Evolutionary conservation across 2,113 vertebrate species (phyloP), one percentile per base, ranked within the genome.

Genomic region (Cariama cristata): DNA sequence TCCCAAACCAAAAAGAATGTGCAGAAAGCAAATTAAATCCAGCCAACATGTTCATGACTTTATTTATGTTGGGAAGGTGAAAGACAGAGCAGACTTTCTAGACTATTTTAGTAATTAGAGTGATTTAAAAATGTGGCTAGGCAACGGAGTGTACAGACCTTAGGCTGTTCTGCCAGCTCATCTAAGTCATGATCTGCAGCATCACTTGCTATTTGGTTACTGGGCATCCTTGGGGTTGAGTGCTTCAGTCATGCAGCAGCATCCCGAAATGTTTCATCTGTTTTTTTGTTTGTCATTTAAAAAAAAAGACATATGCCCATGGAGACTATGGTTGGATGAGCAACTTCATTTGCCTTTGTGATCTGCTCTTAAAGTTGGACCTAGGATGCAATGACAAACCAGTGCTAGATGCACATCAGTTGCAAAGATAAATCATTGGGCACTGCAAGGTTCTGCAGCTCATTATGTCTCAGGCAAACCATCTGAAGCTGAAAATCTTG

Each of bases 11-110:
- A 35, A 91, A 92, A 79, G 60, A 86, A 84, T 53, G 86, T 85
- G 75, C 33, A 85, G 79, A 86, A 72, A 91, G 86, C 22, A 75
- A 52, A 69, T 26, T 58, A 72, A 88, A 89, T 35, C 64, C 83
- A 67, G 88, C 30, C 90, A 86, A 58, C 0, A 1, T 55, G 62
- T 63, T 84, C 80, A 44, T 73, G 77, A 15, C 47, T 94, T 95
- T 95, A 72, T 97, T 97, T 97, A n/a, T 92, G 21, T 68, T 93
- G 88, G 79, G 86, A 94, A 96, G 58, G 82, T 96, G 83, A 74
- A 93, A 97, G 77, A 75, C 55, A 74, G 49, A 93, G 53, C 66
- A 88, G 88, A 75, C 76, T 68, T 93, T 86, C 79, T 76, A 69
- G 73, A 67, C 90, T 93, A 84, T 90, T 95, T 94, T 79, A 45